Base-by-base conservation (phyloP, 1,140 invertebrate genomes). In the Drosophila busckii region DNA sequence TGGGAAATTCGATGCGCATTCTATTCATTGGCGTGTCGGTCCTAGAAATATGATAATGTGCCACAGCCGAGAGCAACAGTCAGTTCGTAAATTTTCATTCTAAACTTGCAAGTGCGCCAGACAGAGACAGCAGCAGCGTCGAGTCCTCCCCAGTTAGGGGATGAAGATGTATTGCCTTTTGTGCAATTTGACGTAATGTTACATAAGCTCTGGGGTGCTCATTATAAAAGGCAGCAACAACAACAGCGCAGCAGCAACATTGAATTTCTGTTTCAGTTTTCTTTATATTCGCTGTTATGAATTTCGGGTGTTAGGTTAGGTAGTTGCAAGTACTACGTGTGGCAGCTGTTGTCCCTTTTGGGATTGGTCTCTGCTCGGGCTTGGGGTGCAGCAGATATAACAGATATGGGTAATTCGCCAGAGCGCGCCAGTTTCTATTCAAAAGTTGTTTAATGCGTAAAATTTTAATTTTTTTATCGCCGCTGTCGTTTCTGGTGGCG, bases 81-180 rank as follows among this genome's bases (percentile, higher is more conserved):
- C 75, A 75, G 75, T 80, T 80, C 75, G 69, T 80, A 82, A 80
- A 80, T 75, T 80, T 80, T 75, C 59, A 69, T 78, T 76, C 71
- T 78, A 75, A 76, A 75, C 58, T 70, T 61, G 67, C 53, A 73
- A 67, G 23, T 41, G 28, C 17, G 5, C 10, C 9, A n/a, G n/a
- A 13, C 9, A 42, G 12, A 8, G 13, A n/a, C n/a, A n/a, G n/a
- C n/a, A n/a, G n/a, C n/a, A n/a, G n/a, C n/a, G n/a, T n/a, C n/a
- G n/a, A n/a, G n/a, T n/a, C n/a, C n/a, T n/a, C n/a, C n/a, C n/a
- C n/a, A n/a, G 20, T 45, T 78, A 67, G 69, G 75, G 75, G 75
- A 82, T 82, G 75, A 82, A 82, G 75, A 82, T 83, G 76, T 82
- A 82, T 82, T 82, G 70, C 75, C 76, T 70, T 80, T 83, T 75